Evolutionary conservation across 2,888 invertebrate species (phyloP), one percentile per base, ranked within the genome.

Genomic region (Flexamia atlantica): DNA sequence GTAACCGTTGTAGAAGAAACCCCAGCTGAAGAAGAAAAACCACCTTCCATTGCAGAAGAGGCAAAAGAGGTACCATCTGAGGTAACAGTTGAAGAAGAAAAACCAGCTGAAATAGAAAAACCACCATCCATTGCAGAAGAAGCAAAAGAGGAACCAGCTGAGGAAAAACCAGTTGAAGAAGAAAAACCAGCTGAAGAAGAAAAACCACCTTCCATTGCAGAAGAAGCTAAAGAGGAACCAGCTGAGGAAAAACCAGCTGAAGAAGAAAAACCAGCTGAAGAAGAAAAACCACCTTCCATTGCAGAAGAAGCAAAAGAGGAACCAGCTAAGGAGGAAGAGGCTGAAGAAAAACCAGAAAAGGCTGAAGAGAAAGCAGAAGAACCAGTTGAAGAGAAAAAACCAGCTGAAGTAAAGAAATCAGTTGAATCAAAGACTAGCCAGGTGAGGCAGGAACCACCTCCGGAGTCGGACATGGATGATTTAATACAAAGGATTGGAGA

Each of bases 201-300:
- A 80, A 9, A 46, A 1, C 46, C 46, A 46, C n/a, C n/a, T n/a
- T n/a, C n/a, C n/a, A n/a, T n/a, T n/a, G n/a, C n/a, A n/a, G n/a
- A n/a, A n/a, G n/a, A n/a, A n/a, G 17, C 46, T 46, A 17, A 46
- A 46, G 46, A 46, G 14, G 46, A 46, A 46, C 46, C 46, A 46
- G 17, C 14, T 46, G 46, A 46, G 17, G 46, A 46, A 12, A 12
- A 3, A 10, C 12, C 46, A 14, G 46, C 46, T 2, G 46, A 46
- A 46, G 46, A 46, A 17, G 46, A 46, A 46, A 9, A 46, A 17
- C 12, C 46, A 14, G 12, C 30, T 32, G 80, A 28, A 12, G 30
- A 64, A 64, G 64, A 28, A 28, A 64, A 64, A 17, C 28, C 64
- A n/a, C n/a, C n/a, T n/a, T n/a, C n/a, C n/a, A n/a, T n/a, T n/a